These are phyloP conservation scores for Pangasius krempfi DNA, from an alignment of 2,797 vertebrate genomes.

Conservation along the genomic window DNA sequence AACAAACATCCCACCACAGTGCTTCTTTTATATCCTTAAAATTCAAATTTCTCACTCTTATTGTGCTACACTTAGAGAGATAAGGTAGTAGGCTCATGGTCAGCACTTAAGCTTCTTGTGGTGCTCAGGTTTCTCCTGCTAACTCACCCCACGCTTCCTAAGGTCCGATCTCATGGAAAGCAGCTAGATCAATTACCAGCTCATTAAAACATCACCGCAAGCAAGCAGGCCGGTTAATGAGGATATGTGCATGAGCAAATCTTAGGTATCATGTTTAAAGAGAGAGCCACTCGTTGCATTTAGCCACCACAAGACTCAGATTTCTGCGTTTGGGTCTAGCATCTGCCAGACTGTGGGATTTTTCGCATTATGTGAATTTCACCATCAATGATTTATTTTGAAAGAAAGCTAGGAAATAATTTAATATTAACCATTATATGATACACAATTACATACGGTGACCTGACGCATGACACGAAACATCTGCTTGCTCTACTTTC, in stretches of 20 bases:
- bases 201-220: slow-evolving; percentile 38
- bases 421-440: background rate
- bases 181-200: slow-evolving; percentile 26
- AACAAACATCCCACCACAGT: background rate
- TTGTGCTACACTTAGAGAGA: background rate
- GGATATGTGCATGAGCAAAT: slow-evolving; percentile 11
- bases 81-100: background rate
- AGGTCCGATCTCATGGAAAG: slow-evolving; percentile 35
- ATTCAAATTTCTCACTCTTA: background rate
- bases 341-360: background rate
- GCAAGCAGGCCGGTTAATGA: slow-evolving; percentile 30
- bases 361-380: background rate
- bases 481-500: background rate
- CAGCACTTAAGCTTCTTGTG: slow-evolving; percentile 24
- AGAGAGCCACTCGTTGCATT: background rate
- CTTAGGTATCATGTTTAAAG: slow-evolving; percentile 25
- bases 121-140: slow-evolving; percentile 25
- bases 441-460: background rate
- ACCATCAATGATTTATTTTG: background rate
- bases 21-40: background rate
- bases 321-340: background rate
- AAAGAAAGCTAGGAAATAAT: background rate
- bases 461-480: background rate
- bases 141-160: background rate
- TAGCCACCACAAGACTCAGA: background rate